Percentiles rank a stretch among this genome's conserved stretches.
Evolutionary conservation across 2,888 invertebrate genomes (phyloP).

Genomic region (Mycalesis mineus): DNA sequence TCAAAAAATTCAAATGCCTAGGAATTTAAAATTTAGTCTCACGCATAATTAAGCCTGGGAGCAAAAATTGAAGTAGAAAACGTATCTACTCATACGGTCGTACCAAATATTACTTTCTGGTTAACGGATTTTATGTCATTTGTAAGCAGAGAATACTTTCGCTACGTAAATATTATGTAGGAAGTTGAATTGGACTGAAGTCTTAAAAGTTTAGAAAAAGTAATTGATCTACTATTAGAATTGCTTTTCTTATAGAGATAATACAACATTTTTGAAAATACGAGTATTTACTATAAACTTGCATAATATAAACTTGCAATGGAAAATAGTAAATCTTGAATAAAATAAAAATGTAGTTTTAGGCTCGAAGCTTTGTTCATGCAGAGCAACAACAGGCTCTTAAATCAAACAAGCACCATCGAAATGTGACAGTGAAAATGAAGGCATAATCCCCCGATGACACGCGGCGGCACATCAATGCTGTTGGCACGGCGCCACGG

Average conservation of each 20-base stretch:
- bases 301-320: no score
- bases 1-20: background rate
- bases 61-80: background rate
- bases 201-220: no score
- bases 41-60: background rate
- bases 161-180: no score
- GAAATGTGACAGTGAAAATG: constrained; percentile 37
- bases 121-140: no score
- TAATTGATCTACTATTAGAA: no score
- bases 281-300: no score
- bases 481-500: constrained; percentile 64
- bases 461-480: constrained; percentile 53
- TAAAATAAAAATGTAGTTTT: background rate
- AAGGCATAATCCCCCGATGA: constrained; percentile 53
- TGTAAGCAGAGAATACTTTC: no score
- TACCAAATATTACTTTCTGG: no score
- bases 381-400: background rate
- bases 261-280: no score
- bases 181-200: no score
- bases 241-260: no score
- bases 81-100: no score
- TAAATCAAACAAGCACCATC: constrained; percentile 3
- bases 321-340: background rate
- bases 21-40: background rate
- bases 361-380: background rate